Conservation (phyloP, 2,113 vertebrate species). For the Macquaria australasica region DNA sequence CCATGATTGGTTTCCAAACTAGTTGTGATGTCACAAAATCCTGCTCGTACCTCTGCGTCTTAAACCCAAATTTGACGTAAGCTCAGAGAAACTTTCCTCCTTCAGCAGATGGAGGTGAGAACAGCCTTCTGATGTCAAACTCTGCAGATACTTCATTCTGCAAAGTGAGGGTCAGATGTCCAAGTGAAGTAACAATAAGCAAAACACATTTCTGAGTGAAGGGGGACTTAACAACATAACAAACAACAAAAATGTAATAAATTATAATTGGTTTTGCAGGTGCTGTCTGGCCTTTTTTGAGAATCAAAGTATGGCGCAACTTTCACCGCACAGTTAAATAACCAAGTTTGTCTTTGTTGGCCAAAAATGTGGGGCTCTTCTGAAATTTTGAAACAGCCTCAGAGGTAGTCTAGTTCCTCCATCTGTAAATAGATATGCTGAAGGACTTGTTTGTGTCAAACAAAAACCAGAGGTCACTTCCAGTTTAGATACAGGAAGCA, state of each 20-base stretch:
- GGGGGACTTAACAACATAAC: too few species aligned
- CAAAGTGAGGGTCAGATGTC: not conserved
- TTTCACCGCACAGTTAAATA: not conserved
- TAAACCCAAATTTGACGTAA: not conserved
- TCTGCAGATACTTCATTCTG: not conserved
- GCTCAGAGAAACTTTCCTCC: not conserved
- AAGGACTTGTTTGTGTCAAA: constrained; percentile 39
- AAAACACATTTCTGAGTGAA: not conserved
- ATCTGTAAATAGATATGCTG: constrained; percentile 30
- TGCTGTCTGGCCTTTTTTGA: not conserved
- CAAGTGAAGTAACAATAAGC: not conserved
- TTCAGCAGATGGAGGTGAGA: not conserved
- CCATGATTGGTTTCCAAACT: not conserved
- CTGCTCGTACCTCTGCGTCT: too few species aligned
- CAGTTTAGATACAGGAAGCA: constrained; percentile 47
- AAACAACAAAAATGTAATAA: too few species aligned
- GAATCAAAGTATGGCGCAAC: not conserved
- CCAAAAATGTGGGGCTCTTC: not conserved
- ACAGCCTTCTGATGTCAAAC: not conserved
- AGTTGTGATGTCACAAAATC: not conserved
- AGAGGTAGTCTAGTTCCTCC: constrained; percentile 4
- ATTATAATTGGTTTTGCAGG: too few species aligned
- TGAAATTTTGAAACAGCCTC: not conserved
- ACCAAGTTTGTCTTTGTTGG: not conserved
- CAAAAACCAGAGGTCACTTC: constrained; percentile 6